A percentile compares a stretch with the other conserved stretches of the same genome.
These are phyloP conservation scores for Chaetodon auriga DNA, from an alignment of 2,113 vertebrate genomes.

Conservation along the genomic window DNA sequence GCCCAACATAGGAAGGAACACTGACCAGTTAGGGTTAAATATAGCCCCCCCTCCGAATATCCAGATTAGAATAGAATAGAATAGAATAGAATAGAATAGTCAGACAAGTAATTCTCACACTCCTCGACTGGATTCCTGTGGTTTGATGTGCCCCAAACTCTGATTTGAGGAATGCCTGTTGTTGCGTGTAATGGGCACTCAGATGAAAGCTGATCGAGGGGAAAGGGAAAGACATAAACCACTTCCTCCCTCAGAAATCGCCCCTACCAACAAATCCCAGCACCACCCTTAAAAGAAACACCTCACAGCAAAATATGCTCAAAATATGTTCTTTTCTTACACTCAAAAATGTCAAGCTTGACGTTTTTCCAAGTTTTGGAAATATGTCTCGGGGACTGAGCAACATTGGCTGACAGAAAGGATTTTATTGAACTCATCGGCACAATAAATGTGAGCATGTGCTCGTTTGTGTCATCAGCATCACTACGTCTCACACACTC, in stretches of 20 bases:
- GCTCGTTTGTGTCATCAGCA: constrained; percentile 38
- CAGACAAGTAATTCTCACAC: constrained; percentile 30
- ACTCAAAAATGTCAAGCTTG: constrained; percentile 33
- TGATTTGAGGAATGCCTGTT: constrained; percentile 62
- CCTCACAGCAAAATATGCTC: constrained; percentile 44
- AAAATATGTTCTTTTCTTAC: constrained; percentile 51
- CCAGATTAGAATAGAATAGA: constrained; percentile 20
- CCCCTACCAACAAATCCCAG: constrained; percentile 60
- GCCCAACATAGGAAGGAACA: constrained; percentile 71
- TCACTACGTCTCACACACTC: constrained; percentile 34
- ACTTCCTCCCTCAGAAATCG: constrained; percentile 58
- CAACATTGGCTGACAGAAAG: constrained; percentile 13
- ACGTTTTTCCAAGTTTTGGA: constrained; percentile 8
- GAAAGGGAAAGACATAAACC: constrained; percentile 74
- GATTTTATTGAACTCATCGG: constrained; percentile 51
- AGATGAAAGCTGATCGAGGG: constrained; percentile 63
- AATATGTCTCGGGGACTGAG: constrained; percentile 9
- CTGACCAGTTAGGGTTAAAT: constrained; percentile 68
- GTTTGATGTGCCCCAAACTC: constrained; percentile 45
- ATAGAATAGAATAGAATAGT: neutral
- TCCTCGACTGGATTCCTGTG: constrained; percentile 55
- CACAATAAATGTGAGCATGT: constrained; percentile 46
- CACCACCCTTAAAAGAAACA: constrained; percentile 72
- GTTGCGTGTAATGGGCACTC: constrained; percentile 34
- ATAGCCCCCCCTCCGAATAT: constrained; percentile 47